Percentiles rank a stretch among this genome's conserved stretches.
phyloP scores from a whole-genome alignment of 2,888 invertebrate species.

The Orthonevra nobilis region DNA sequence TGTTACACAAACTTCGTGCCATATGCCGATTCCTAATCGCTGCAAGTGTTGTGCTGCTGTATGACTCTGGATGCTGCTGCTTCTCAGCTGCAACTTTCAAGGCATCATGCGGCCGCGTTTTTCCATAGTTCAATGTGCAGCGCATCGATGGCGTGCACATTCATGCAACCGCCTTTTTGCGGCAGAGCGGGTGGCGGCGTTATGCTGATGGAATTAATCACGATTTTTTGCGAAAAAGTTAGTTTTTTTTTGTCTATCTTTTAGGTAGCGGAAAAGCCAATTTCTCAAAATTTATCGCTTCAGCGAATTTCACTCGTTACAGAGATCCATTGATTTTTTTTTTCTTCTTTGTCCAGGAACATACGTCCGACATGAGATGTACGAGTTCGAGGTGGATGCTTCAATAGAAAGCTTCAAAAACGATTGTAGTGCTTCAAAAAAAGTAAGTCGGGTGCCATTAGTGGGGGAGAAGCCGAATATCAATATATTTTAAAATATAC shows the following conservation, averaged over 20 bases:
- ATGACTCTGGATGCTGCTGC: constrained; percentile 15
- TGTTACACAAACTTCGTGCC: constrained; percentile 58
- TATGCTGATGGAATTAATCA: constrained; percentile 60
- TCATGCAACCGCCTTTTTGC: neutral
- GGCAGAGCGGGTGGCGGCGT: constrained; percentile 13
- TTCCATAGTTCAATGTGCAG: constrained; percentile 24
- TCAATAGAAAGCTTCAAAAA: constrained; percentile 17
- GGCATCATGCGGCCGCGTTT: constrained; percentile 18
- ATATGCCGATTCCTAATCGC: constrained; percentile 56
- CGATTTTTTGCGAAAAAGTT: constrained; percentile 60
- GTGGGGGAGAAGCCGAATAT: no score
- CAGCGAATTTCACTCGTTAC: constrained; percentile 38
- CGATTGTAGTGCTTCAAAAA: no score
- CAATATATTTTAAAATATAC: no score
- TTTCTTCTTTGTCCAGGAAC: constrained; percentile 22
- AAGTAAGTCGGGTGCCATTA: no score
- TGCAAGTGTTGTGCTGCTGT: constrained; percentile 6
- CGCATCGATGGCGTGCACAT: constrained; percentile 43
- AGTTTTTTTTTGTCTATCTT: constrained; percentile 19
- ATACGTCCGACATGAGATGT: constrained; percentile 50
- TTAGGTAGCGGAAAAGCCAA: constrained; percentile 60
- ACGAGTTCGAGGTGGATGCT: constrained; percentile 29
- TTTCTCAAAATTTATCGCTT: constrained; percentile 64
- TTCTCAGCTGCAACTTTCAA: constrained; percentile 35
- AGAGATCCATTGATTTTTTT: constrained; percentile 1